phyloP scores from a whole-genome alignment of 2,888 invertebrate species.

The Machimus atricapillus region DNA sequence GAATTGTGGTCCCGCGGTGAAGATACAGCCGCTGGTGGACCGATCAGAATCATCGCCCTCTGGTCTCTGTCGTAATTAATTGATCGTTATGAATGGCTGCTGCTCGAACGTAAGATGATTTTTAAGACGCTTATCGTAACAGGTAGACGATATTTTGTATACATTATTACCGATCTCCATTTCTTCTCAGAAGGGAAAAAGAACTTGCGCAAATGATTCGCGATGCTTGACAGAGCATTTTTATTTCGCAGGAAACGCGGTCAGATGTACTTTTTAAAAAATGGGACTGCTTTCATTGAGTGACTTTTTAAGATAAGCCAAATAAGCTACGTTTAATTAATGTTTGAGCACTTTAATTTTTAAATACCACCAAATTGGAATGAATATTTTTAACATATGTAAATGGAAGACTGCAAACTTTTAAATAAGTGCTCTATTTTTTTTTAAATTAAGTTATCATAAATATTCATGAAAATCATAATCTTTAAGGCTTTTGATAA shows the following conservation, averaged over 20 bases:
- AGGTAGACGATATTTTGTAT: constrained; percentile 1
- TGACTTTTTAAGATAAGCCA: background rate
- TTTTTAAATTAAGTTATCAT: background rate
- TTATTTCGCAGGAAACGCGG: background rate
- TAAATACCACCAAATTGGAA: background rate
- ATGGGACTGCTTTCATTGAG: background rate
- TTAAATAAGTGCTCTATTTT: background rate
- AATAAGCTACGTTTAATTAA: background rate
- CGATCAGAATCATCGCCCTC: background rate
- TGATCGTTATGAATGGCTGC: constrained; percentile 16
- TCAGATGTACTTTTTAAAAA: background rate
- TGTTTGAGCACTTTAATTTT: background rate
- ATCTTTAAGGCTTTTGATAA: no score
- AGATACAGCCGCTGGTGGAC: background rate
- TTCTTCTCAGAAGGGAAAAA: background rate
- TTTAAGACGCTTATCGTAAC: background rate
- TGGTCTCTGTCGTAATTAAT: background rate
- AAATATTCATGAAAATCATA: no score
- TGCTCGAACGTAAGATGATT: background rate
- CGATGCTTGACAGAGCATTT: background rate
- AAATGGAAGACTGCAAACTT: background rate
- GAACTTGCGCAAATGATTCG: background rate
- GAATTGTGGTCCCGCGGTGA: background rate
- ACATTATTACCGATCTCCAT: background rate
- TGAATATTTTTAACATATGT: background rate